Evolutionary conservation across 2,888 invertebrate species (phyloP).

Genomic region (Invenusta paracnida): DNA sequence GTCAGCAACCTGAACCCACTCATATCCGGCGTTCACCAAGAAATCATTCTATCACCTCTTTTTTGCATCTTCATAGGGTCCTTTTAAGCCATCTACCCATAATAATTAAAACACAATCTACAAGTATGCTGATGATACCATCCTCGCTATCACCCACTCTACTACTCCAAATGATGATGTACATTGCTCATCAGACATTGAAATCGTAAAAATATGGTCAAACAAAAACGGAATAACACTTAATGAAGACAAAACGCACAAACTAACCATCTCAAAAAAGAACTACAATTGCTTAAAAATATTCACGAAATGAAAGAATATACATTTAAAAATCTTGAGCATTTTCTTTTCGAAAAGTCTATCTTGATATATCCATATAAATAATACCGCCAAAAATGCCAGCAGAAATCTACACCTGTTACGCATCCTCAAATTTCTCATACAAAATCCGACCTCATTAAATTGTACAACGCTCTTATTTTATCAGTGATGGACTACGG

Average conservation of each 20-base stretch:
- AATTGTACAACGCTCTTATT: neutral
- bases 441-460: neutral
- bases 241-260: neutral
- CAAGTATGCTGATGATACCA: neutral
- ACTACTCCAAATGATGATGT: neutral
- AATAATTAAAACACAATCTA: slow-evolving; percentile 65
- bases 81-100: slow-evolving; percentile 70
- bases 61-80: no score
- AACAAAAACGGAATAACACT: neutral
- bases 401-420: neutral
- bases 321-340: neutral
- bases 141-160: neutral
- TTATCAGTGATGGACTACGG: neutral
- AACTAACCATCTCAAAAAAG: neutral
- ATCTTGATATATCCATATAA: neutral
- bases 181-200: neutral
- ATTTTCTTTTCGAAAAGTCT: neutral
- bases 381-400: neutral
- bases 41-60: no score
- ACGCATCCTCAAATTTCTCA: neutral
- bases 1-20: no score
- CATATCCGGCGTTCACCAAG: no score
- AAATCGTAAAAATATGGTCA: neutral
- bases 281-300: neutral
- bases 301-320: neutral